Evolutionary conservation across 2,888 invertebrate species (phyloP), one percentile per base, ranked within the genome.

Genomic region (Timema podura): DNA sequence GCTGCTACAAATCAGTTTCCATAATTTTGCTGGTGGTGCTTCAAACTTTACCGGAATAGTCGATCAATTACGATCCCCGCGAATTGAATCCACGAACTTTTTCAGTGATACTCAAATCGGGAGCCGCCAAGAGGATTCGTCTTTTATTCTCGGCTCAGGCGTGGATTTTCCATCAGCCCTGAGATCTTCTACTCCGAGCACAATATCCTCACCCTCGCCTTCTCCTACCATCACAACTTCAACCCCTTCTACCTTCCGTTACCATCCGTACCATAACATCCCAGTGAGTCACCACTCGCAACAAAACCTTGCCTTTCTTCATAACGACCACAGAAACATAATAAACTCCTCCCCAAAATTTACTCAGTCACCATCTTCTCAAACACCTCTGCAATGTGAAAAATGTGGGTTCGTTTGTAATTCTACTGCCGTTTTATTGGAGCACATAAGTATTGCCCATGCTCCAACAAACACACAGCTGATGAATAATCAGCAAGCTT

Each of bases 391-490:
- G 78, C 91, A 92, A 80, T 93, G 93, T 81, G 93, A 93, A 79
- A 92, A 93, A 80, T 93, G 93, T 78, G 92, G 92, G 71, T 89
- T 88, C 73, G 88, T 92, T 69, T 92, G 90, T 78, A 90, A 91
- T 78, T 90, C 91, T 59, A 89, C 89, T 64, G 85, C 87, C 65
- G 89, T 89, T 77, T 82, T 93, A 67, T 87, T 87, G 73, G 93
- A 93, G 76, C 93, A 93, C 78, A 86, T 89, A 72, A 87, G 88
- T 75, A 84, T 88, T 10, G 88, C 87, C 70, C 93, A 93, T 78
- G 85, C 81, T 0, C 77, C 84, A 76, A 75, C 80, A 10, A 68
- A 65, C 44, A 30, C 30, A 30, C 30, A 30, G 57, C 51, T 30
- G 64, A 61, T 30, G 30, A 30, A 30, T 30, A 30, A 30, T 30